Percentiles rank a stretch among this genome's conserved stretches.
Evolutionary conservation across 35 echinoderm and acorn worm species (phyloP).

Genomic region (Hemicentrotus pulcherrimus): DNA sequence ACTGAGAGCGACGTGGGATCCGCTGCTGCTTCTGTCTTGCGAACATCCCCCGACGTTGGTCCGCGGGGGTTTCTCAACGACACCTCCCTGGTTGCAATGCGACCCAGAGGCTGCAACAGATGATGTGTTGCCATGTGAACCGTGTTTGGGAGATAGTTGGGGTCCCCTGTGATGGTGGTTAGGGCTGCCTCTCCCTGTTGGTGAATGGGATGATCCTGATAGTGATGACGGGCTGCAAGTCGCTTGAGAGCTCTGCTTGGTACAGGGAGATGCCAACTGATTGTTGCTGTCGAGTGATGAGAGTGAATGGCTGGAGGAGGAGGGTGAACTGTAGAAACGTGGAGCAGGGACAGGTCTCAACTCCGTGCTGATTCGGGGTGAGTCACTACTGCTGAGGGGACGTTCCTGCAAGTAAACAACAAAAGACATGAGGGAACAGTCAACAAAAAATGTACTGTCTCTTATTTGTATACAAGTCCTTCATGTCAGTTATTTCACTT

Average conservation of each 20-base stretch:
- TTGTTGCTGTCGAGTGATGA: constrained; percentile 46
- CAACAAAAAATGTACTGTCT: neutral
- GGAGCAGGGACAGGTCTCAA: constrained; percentile 45
- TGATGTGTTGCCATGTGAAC: constrained; percentile 6
- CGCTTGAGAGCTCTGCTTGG: constrained; percentile 20
- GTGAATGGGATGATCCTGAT: neutral
- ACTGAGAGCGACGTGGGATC: neutral
- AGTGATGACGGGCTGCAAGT: neutral
- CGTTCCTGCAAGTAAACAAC: constrained; percentile 32
- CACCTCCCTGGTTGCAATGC: neutral
- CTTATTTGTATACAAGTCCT: too few relatives aligned
- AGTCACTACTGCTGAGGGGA: constrained; percentile 45
- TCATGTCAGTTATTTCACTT: too few relatives aligned
- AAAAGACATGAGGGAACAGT: neutral
- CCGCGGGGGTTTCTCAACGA: constrained; percentile 30
- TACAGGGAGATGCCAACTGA: constrained; percentile 12
- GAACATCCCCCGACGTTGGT: neutral
- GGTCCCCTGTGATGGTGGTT: constrained; percentile 12
- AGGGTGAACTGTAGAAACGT: constrained; percentile 42
- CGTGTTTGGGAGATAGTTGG: constrained; percentile 23
- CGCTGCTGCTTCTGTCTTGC: neutral
- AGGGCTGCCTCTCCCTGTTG: constrained; percentile 32
- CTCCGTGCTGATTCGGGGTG: constrained; percentile 42
- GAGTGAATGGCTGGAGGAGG: constrained; percentile 33
- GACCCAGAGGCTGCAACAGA: neutral